A percentile compares a stretch with the other conserved stretches of the same genome.
These are phyloP conservation scores for Amblyteles armatorius DNA, from an alignment of 2,888 invertebrate species.

Conservation along the genomic window DNA sequence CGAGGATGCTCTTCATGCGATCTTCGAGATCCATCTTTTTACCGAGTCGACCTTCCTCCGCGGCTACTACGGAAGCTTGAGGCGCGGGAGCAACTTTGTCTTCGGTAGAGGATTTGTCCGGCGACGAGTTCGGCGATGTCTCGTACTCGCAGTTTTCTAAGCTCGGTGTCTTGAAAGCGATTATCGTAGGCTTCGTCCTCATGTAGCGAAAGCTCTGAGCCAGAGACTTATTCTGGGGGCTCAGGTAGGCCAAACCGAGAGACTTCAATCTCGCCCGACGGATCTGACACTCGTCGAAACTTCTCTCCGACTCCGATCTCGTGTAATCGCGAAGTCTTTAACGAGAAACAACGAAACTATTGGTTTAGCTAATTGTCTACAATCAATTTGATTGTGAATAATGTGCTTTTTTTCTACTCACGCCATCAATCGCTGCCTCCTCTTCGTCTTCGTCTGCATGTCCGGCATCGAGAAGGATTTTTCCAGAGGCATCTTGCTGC, in stretches of 20 bases:
- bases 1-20: constrained; percentile 53
- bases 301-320: constrained; percentile 93
- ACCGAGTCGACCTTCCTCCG: constrained; percentile 88
- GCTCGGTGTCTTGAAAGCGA: constrained; percentile 94
- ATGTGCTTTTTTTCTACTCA: constrained; percentile 85
- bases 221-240: constrained; percentile 92
- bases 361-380: not conserved
- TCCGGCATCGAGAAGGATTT: constrained; percentile 95
- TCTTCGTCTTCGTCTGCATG: constrained; percentile 91
- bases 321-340: constrained; percentile 89
- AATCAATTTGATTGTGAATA: constrained; percentile 14
- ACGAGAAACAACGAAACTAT: constrained; percentile 4
- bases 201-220: constrained; percentile 96
- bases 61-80: constrained; percentile 85
- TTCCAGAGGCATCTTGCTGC: constrained; percentile 88
- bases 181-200: constrained; percentile 95
- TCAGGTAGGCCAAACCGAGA: constrained; percentile 89
- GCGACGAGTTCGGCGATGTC: constrained; percentile 33
- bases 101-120: constrained; percentile 19
- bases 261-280: constrained; percentile 88
- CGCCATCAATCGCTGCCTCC: constrained; percentile 89
- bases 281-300: constrained; percentile 90
- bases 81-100: constrained; percentile 69
- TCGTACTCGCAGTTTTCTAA: constrained; percentile 88
- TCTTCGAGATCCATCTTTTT: constrained; percentile 72